These are phyloP conservation scores for Magallana angulata DNA, from an alignment of 1,140 invertebrate species.

Conservation along the genomic window DNA sequence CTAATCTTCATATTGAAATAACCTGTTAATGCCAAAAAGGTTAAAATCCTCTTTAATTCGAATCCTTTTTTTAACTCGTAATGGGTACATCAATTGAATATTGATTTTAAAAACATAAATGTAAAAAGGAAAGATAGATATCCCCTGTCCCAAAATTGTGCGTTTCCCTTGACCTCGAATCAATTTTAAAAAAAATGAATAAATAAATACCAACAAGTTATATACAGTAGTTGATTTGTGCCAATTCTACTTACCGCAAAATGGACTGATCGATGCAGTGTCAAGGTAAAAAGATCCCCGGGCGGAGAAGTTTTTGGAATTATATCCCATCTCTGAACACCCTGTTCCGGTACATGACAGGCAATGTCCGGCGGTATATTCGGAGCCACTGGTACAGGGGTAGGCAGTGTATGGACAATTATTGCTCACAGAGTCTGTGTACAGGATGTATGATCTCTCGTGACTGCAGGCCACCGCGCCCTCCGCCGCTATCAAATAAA, in stretches of 20 bases:
- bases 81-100: too few species aligned
- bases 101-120: too few species aligned
- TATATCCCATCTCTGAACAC: constrained; percentile 83
- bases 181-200: too few species aligned
- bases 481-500: constrained; percentile 57
- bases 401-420: constrained; percentile 88
- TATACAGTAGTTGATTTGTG: too few species aligned
- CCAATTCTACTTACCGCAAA: constrained; percentile 56
- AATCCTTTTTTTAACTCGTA: too few species aligned
- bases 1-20: too few species aligned
- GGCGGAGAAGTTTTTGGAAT: constrained; percentile 60
- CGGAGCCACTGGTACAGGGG: constrained; percentile 82
- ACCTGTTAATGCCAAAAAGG: too few species aligned
- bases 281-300: constrained; percentile 62
- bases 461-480: constrained; percentile 89
- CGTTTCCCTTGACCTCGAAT: too few species aligned
- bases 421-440: constrained; percentile 89
- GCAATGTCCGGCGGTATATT: constrained; percentile 88
- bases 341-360: constrained; percentile 87
- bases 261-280: constrained; percentile 56
- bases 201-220: too few species aligned
- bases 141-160: too few species aligned
- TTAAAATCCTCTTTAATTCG: too few species aligned
- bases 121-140: too few species aligned
- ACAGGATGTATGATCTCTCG: constrained; percentile 90